Base-by-base conservation (phyloP, 1,140 invertebrate species). In the Trialeurodes vaporariorum region DNA sequence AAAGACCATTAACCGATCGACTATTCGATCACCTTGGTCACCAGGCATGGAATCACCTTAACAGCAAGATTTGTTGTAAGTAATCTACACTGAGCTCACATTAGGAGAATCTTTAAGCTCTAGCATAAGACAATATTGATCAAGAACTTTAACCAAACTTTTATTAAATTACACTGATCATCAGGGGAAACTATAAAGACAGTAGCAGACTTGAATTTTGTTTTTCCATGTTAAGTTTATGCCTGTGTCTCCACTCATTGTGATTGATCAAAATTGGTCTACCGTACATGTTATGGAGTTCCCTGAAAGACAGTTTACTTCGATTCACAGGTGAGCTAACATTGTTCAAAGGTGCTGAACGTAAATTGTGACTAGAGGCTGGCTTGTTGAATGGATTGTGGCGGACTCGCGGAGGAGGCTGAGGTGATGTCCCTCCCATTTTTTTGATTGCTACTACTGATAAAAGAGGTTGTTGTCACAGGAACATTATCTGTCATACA, bases 201-300 rank as follows among this genome's bases (percentile, higher is more conserved):
- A 49, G 5, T 49, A 49, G 17, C 5, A 17, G 5, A 49, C 5
- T 49, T 9, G 34, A 49, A 49, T 49, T 49, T 49, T 49, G 34
- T 49, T 17, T 49, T 49, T 49, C 34, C 17, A 49, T 5, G 17
- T 17, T 49, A 49, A 49, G 34, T 65, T 71, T 73, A 21, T 71
- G 69, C 25, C 64, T 66, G 59, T 85, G 81, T 70, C 83, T 82
- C 87, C 87, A 89, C 71, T 84, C 82, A 70, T 85, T 87, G 17
- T 85, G 80, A 76, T 90, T 86, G 0, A 81, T 80, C 17, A 89
- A 75, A 65, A 90, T 85, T 73, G 83, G 83, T 66, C 87, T 79
- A 1, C 88, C 87, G 72, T 86, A 87, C 0, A 81, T 78, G 58
- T 83, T 86, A 74, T 90, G 88, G 21, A 90, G 78, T 73, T 90